Evolutionary conservation across 2,797 vertebrate species (phyloP).

Genomic region (Ispidina lecontei): DNA sequence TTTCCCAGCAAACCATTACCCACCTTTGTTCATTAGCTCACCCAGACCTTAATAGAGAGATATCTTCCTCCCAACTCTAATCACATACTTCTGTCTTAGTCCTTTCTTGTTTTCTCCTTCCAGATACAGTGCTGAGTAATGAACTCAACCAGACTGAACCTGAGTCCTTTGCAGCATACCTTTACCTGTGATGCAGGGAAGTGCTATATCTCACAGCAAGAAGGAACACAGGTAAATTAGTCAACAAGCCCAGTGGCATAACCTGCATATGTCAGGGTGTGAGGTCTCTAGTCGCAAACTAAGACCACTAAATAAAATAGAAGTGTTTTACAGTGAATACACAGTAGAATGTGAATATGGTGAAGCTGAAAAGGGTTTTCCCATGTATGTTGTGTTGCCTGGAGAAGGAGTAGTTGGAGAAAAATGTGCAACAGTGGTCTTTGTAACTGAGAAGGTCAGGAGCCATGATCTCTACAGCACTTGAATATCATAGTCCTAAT

Average conservation of each 20-base stretch:
- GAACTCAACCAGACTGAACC: background rate
- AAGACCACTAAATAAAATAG: background rate
- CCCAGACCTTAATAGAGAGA: background rate
- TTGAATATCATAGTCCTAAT: background rate
- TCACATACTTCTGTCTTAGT: background rate
- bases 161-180: background rate
- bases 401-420: background rate
- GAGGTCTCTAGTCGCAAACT: background rate
- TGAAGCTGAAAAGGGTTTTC: background rate
- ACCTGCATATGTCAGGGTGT: background rate
- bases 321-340: background rate
- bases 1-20: background rate
- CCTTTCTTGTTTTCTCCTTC: background rate
- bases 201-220: background rate
- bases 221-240: background rate
- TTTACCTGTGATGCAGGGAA: background rate
- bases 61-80: background rate
- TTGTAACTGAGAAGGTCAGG: background rate
- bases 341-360: rapidly evolving
- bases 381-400: background rate
- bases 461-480: background rate
- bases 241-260: background rate
- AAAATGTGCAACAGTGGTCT: background rate
- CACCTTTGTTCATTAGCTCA: background rate
- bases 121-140: background rate